Conservation (phyloP, 2,113 vertebrate genomes). For the Natator depressus region DNA sequence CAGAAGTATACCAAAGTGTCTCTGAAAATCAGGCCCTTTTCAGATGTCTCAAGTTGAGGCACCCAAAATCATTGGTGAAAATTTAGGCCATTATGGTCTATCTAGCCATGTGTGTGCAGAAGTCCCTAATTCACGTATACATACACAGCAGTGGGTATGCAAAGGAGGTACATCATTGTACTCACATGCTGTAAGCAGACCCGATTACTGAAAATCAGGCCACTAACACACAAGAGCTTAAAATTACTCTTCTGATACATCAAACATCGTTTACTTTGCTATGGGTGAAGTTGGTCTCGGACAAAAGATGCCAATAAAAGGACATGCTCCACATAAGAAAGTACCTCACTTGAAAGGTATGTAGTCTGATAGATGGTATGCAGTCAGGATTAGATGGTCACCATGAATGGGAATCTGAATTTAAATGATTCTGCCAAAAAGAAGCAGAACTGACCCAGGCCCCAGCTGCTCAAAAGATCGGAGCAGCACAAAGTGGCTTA, state of each 20-base stretch:
- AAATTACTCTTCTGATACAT: background rate
- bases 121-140: background rate
- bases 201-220: background rate
- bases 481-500: background rate
- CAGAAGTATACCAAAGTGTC: background rate
- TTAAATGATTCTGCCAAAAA: background rate
- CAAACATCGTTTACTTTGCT: background rate
- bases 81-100: background rate
- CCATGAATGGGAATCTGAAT: background rate
- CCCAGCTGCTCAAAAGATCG: background rate
- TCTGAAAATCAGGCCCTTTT: background rate
- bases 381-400: background rate
- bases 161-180: background rate
- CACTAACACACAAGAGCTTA: background rate
- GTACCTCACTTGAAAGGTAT: background rate
- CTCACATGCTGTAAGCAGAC: background rate
- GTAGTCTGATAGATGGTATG: background rate
- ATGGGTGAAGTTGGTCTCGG: background rate
- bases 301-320: background rate
- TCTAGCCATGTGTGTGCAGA: background rate
- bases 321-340: background rate
- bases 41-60: background rate
- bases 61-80: background rate
- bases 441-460: background rate
- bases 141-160: rapidly evolving